These are phyloP conservation scores for Ophonus ardosiacus DNA, from an alignment of 2,888 invertebrate species.

Conservation along the genomic window DNA sequence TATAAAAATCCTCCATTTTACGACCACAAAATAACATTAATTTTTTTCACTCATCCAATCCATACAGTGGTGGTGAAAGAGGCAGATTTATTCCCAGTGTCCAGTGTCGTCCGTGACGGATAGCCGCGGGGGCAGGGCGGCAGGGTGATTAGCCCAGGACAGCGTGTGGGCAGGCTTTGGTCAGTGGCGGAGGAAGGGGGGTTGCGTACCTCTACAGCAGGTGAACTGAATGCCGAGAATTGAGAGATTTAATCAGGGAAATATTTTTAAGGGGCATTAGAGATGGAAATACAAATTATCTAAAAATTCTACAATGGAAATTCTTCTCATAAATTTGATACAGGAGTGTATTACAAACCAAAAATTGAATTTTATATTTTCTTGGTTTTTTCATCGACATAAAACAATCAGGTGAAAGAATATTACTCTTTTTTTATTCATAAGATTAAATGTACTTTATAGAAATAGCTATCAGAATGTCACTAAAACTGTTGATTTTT, in stretches of 20 bases:
- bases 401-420: too few species aligned
- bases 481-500: too few species aligned
- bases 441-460: too few species aligned
- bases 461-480: too few species aligned
- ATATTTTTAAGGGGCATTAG: neutral
- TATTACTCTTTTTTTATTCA: too few species aligned
- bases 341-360: too few species aligned
- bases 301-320: neutral
- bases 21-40: neutral
- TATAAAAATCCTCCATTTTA: neutral
- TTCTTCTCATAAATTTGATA: too few species aligned
- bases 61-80: neutral
- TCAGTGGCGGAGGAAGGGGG: neutral
- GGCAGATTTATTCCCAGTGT: neutral
- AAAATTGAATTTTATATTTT: too few species aligned
- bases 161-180: conserved; percentile 45
- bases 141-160: conserved; percentile 52
- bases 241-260: neutral
- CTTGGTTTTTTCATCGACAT: too few species aligned
- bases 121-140: conserved; percentile 28
- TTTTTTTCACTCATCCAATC: neutral
- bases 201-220: neutral
- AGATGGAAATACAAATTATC: neutral
- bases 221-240: neutral
- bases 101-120: conserved; percentile 54